Evolutionary conservation across 2,797 vertebrate genomes (phyloP).

Genomic region (Toxotes lorentzi): DNA sequence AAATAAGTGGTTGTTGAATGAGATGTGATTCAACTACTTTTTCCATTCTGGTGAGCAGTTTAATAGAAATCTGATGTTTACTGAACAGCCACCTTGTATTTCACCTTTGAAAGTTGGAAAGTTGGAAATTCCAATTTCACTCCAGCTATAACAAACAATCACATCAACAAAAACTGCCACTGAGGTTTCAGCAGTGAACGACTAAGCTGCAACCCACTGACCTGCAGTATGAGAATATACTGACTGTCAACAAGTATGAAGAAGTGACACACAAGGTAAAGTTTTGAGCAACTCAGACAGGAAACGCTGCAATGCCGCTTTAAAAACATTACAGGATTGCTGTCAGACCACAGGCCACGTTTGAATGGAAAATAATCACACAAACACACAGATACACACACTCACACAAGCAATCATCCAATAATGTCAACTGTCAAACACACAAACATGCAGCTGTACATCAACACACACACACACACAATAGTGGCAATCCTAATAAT

Average conservation of each 20-base stretch:
- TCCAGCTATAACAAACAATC: background rate
- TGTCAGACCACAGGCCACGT: slow-evolving; percentile 42
- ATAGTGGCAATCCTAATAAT: slow-evolving; percentile 65
- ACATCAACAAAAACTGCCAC: background rate
- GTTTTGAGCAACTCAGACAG: background rate
- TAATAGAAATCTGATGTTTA: background rate
- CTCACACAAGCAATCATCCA: slow-evolving; percentile 45
- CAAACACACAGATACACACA: slow-evolving; percentile 5
- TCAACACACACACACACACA: slow-evolving; percentile 21
- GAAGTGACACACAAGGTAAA: slow-evolving; percentile 4
- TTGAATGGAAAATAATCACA: slow-evolving; percentile 56
- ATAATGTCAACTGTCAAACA: slow-evolving; percentile 66
- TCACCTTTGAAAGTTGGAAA: background rate
- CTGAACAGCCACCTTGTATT: background rate
- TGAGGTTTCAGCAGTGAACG: slow-evolving; percentile 5
- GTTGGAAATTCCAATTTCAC: background rate
- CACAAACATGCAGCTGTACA: slow-evolving; percentile 25
- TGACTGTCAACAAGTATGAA: background rate
- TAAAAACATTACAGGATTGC: slow-evolving; percentile 31
- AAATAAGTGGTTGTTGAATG: slow-evolving; percentile 14
- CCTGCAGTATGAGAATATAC: background rate
- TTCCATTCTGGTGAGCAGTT: background rate
- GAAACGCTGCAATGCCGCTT: slow-evolving; percentile 1
- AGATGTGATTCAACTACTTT: too few species aligned
- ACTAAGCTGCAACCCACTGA: background rate